Evolutionary conservation across 2,888 invertebrate species (phyloP).

Genomic region (Rhagium mordax): DNA sequence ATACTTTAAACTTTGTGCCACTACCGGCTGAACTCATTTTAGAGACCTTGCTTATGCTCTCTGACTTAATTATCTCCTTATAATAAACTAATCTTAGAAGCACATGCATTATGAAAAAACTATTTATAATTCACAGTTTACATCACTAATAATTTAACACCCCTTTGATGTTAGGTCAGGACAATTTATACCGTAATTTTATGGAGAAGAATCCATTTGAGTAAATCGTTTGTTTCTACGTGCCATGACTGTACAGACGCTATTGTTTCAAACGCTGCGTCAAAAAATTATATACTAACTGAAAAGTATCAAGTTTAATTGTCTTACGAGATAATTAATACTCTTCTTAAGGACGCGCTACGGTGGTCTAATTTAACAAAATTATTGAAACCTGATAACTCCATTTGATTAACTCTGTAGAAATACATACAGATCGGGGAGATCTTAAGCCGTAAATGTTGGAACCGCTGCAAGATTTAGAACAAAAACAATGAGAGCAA

Average conservation of each 20-base stretch:
- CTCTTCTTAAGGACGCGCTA: no score
- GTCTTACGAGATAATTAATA: no score
- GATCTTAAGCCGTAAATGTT: background rate
- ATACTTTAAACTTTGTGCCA: constrained; percentile 23
- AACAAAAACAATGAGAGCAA: background rate
- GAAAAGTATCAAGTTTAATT: no score
- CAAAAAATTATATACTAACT: no score
- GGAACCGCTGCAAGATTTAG: background rate
- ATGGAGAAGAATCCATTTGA: no score
- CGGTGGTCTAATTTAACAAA: no score
- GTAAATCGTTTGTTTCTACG: no score
- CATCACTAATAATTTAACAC: constrained; percentile 12
- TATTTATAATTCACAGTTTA: constrained; percentile 14
- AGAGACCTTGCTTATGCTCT: constrained; percentile 18
- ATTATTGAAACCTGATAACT: background rate
- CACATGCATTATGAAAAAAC: background rate
- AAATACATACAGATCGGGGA: background rate
- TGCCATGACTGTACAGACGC: no score
- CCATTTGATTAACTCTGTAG: background rate
- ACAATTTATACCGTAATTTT: background rate
- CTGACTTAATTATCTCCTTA: constrained; percentile 29
- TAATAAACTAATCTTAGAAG: constrained; percentile 29
- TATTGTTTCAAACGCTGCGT: no score
- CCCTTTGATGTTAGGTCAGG: background rate
- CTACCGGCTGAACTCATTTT: constrained; percentile 29